These are phyloP conservation scores for Microctonus brassicae DNA, from an alignment of 2,888 invertebrate species.

Conservation along the genomic window DNA sequence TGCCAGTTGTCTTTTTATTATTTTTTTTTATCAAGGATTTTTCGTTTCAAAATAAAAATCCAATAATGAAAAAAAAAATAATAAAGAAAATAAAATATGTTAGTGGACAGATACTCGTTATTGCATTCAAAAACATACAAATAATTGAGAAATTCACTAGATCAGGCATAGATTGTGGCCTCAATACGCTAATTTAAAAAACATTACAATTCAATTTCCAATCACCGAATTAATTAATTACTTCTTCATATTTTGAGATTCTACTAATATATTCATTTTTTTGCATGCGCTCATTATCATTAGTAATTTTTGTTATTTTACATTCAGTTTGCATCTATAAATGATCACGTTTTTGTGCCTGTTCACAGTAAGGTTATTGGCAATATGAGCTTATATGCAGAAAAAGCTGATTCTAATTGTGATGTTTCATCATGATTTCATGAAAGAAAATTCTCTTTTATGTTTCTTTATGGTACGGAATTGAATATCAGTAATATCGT, in stretches of 20 bases:
- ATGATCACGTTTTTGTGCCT: constrained; percentile 9
- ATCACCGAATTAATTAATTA: constrained; percentile 31
- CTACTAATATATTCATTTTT: background rate
- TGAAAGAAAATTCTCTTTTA: background rate
- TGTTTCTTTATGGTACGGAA: background rate
- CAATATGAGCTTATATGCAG: background rate
- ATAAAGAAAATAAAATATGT: constrained; percentile 7
- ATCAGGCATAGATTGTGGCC: constrained; percentile 43
- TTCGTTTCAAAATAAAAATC: constrained; percentile 2
- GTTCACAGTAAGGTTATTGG: background rate
- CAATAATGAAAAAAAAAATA: constrained; percentile 16
- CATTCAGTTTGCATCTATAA: constrained; percentile 30
- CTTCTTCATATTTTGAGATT: background rate
- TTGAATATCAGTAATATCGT: background rate
- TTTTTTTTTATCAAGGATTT: constrained; percentile 21
- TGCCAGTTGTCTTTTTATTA: constrained; percentile 34
- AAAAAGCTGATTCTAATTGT: background rate
- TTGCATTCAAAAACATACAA: constrained; percentile 21
- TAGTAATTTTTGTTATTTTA: constrained; percentile 25
- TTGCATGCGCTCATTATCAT: background rate
- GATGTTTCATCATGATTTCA: background rate
- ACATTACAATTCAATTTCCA: constrained; percentile 28
- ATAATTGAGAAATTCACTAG: background rate
- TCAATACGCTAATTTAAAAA: constrained; percentile 33
- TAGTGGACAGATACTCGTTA: constrained; percentile 29